Evolutionary conservation across 1,140 invertebrate genomes (phyloP).

Genomic region (Lysiphlebus fabarum): DNA sequence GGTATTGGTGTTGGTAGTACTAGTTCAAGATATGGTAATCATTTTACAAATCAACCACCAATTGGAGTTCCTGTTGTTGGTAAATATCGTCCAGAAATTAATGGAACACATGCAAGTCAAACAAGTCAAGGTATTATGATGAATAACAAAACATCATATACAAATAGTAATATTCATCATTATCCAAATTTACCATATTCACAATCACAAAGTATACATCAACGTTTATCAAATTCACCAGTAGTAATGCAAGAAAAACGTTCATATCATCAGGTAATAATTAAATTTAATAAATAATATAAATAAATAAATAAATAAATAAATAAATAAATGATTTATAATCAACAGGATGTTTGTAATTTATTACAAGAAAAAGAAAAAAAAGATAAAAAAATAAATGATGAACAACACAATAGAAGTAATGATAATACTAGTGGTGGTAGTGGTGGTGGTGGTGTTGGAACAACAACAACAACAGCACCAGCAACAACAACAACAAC

Average conservation of each 20-base stretch:
- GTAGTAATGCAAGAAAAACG: conserved; percentile 50
- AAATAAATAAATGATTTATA: background rate
- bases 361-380: conserved; percentile 54
- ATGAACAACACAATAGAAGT: conserved; percentile 32
- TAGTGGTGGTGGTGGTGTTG: conserved; percentile 10
- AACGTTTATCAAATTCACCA: conserved; percentile 51
- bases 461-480: too few species aligned
- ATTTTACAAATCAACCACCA: conserved; percentile 54
- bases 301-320: background rate
- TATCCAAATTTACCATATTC: conserved; percentile 53
- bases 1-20: conserved; percentile 55
- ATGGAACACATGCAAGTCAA: conserved; percentile 49
- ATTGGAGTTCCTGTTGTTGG: conserved; percentile 54
- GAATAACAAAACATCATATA: conserved; percentile 50
- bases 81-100: conserved; percentile 52
- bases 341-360: conserved; percentile 51
- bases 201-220: conserved; percentile 50
- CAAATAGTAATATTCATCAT: conserved; percentile 54
- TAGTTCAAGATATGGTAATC: conserved; percentile 51
- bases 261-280: conserved; percentile 50
- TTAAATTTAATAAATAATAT: background rate
- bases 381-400: conserved; percentile 50
- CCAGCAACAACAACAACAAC: too few species aligned
- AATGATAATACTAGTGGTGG: background rate
- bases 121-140: conserved; percentile 49